Conservation (phyloP, 2,113 vertebrate genomes). For the Aphyosemion australe region DNA sequence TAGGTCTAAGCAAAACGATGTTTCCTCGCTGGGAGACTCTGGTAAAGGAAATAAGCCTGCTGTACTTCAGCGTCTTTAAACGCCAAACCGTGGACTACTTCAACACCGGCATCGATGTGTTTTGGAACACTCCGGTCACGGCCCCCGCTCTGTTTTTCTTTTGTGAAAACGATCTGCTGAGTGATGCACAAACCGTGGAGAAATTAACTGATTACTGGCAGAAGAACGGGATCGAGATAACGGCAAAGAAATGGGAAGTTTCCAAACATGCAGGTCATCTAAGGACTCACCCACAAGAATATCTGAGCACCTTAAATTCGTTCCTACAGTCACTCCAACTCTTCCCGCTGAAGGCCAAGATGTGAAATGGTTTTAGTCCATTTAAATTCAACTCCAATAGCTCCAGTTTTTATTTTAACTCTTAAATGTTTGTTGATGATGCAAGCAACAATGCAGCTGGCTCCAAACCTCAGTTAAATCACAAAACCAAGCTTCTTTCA, state of each 20-base stretch:
- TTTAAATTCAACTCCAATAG: neutral
- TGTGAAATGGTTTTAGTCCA: slow-evolving; percentile 46
- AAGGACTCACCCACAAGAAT: slow-evolving; percentile 69
- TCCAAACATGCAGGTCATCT: slow-evolving; percentile 74
- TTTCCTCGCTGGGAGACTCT: slow-evolving; percentile 60
- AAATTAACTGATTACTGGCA: slow-evolving; percentile 59
- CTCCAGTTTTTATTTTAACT: neutral
- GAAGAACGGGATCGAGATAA: slow-evolving; percentile 41
- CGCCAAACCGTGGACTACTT: slow-evolving; percentile 68
- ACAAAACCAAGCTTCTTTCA: no score
- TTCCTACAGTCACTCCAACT: slow-evolving; percentile 68
- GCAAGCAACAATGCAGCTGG: no score
- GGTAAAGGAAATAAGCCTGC: slow-evolving; percentile 41
- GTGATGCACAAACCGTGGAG: slow-evolving; percentile 37
- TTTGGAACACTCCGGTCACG: slow-evolving; percentile 57
- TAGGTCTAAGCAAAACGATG: slow-evolving; percentile 71
- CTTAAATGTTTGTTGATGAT: no score
- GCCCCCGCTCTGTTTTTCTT: slow-evolving; percentile 73
- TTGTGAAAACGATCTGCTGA: slow-evolving; percentile 72
- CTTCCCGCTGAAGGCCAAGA: slow-evolving; percentile 48
- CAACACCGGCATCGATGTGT: slow-evolving; percentile 20
- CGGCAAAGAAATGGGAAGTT: slow-evolving; percentile 70
- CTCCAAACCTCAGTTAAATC: no score
- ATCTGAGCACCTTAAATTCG: slow-evolving; percentile 51
- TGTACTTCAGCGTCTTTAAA: slow-evolving; percentile 68